Conservation (phyloP, 2,888 invertebrate species). For the Leptinotarsa peninsularis region DNA sequence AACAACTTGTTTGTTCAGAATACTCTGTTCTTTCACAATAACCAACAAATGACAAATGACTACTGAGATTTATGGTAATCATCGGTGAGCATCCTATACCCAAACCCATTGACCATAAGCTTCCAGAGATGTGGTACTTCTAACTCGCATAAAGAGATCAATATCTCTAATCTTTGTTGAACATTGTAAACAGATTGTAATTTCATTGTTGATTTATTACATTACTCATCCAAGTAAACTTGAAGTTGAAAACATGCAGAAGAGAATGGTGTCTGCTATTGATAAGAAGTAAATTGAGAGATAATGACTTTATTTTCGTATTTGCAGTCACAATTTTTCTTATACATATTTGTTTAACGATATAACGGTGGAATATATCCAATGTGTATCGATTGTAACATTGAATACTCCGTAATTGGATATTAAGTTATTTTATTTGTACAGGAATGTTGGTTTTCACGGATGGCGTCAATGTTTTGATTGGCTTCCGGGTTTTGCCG, state of each 20-base stretch:
- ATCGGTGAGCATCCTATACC: neutral
- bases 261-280: constrained; percentile 31
- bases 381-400: neutral
- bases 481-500: too few relatives aligned
- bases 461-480: too few relatives aligned
- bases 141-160: constrained; percentile 24
- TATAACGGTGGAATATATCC: constrained; percentile 1
- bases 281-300: constrained; percentile 35
- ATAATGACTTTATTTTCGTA: constrained; percentile 29
- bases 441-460: too few relatives aligned
- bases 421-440: too few relatives aligned
- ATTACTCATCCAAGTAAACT: constrained; percentile 40
- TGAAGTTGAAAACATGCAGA: constrained; percentile 36
- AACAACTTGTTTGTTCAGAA: neutral
- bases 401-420: neutral
- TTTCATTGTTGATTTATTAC: constrained; percentile 36
- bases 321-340: constrained; percentile 20
- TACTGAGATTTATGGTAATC: constrained; percentile 5
- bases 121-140: neutral
- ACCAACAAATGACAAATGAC: constrained; percentile 11
- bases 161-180: constrained; percentile 34
- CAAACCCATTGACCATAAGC: constrained; percentile 12
- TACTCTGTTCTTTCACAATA: constrained; percentile 22
- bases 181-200: constrained; percentile 35
- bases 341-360: constrained; percentile 21